phyloP scores from a whole-genome alignment of 2,113 vertebrate genomes.

The Syngnathus typhle region DNA sequence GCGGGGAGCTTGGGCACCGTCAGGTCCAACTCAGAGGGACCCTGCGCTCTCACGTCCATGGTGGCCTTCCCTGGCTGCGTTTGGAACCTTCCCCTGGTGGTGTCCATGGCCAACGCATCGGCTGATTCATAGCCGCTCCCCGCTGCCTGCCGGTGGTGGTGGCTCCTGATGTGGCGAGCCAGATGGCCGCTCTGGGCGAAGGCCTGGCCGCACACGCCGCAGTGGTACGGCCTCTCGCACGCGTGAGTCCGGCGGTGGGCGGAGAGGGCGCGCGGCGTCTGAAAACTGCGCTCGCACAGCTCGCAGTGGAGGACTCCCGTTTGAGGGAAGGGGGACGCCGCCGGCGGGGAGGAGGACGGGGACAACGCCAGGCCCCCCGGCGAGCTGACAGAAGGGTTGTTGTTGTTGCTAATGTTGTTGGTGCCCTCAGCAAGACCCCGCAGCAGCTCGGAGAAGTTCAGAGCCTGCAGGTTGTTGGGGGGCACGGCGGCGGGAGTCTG shows the following conservation, averaged over 20 bases:
- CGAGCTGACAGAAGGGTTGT: slow-evolving; percentile 11
- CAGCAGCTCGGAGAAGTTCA: slow-evolving; percentile 78
- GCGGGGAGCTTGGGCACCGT: slow-evolving; percentile 60
- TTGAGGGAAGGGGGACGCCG: slow-evolving; percentile 62
- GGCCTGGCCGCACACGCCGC: slow-evolving; percentile 70
- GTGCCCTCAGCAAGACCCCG: slow-evolving; percentile 65
- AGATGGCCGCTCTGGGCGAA: slow-evolving; percentile 74
- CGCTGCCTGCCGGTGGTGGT: slow-evolving; percentile 53
- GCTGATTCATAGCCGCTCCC: slow-evolving; percentile 69
- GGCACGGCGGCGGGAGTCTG: slow-evolving; percentile 34
- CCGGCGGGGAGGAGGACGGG: slow-evolving; percentile 63
- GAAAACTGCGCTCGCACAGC: slow-evolving; percentile 68
- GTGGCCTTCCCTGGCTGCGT: slow-evolving; percentile 76
- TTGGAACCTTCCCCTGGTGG: slow-evolving; percentile 65
- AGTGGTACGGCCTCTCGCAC: slow-evolving; percentile 71
- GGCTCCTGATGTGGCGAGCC: slow-evolving; percentile 72
- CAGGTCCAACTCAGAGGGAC: slow-evolving; percentile 46
- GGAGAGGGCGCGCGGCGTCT: slow-evolving; percentile 64
- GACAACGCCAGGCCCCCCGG: slow-evolving; percentile 43
- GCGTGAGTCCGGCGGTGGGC: slow-evolving; percentile 72
- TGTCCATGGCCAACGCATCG: slow-evolving; percentile 66
- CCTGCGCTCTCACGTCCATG: slow-evolving; percentile 53
- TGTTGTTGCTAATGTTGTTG: slow-evolving; percentile 9
- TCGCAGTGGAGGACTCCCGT: slow-evolving; percentile 54
- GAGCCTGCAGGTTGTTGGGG: slow-evolving; percentile 73